Evolutionary conservation across 1,140 invertebrate species (phyloP).

Genomic region (Nymphalis io): DNA sequence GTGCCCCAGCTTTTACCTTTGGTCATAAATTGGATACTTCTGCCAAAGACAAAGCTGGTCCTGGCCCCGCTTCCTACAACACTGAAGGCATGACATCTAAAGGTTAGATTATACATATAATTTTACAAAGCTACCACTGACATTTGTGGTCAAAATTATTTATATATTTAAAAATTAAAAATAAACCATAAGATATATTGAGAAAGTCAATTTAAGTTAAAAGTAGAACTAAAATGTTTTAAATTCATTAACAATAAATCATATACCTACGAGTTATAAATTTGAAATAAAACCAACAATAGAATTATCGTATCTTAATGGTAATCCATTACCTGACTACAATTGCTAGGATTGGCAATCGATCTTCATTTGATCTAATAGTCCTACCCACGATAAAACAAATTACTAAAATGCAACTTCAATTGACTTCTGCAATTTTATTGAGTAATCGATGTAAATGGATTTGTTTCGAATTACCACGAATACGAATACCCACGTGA

Average conservation of each 20-base stretch:
- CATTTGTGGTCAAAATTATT: too few species aligned
- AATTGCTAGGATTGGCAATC: slow-evolving; percentile 31
- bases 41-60: slow-evolving; percentile 82
- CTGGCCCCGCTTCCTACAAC: slow-evolving; percentile 93
- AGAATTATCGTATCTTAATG: slow-evolving; percentile 13
- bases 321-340: slow-evolving; percentile 22
- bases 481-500: not conserved
- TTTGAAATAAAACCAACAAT: slow-evolving; percentile 6
- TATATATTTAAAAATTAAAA: too few species aligned
- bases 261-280: not conserved
- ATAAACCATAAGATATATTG: too few species aligned
- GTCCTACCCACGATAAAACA: slow-evolving; percentile 25
- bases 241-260: too few species aligned
- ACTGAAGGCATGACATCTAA: slow-evolving; percentile 90
- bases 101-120: slow-evolving; percentile 82
- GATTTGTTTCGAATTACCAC: slow-evolving; percentile 7
- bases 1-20: slow-evolving; percentile 90
- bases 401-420: slow-evolving; percentile 24
- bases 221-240: too few species aligned
- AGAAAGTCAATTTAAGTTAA: too few species aligned
- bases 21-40: slow-evolving; percentile 84
- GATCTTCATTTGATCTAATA: slow-evolving; percentile 38
- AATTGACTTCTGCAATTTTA: slow-evolving; percentile 12
- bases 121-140: not conserved
- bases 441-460: slow-evolving; percentile 18